A percentile compares a stretch with the other conserved stretches of the same genome.
phyloP scores from a whole-genome alignment of 1,140 invertebrate species.

The Aphelenchoides besseyi region DNA sequence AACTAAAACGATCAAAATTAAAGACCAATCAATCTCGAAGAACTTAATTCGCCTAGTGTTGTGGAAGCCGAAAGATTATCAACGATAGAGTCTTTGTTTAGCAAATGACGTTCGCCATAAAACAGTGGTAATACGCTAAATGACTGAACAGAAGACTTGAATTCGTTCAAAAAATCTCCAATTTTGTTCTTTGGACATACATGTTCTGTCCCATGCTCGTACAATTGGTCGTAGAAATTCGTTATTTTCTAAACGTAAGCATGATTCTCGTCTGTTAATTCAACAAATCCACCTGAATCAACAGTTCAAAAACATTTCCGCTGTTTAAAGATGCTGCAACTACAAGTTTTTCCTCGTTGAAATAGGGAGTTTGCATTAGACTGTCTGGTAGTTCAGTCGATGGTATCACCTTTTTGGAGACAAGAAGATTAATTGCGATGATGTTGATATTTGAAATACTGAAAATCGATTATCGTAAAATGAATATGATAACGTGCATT shows the following conservation, averaged over 20 bases:
- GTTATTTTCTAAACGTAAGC: not conserved
- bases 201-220: not conserved
- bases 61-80: not conserved
- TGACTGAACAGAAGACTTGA: not conserved
- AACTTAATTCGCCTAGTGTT: not conserved
- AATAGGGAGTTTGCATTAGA: constrained; percentile 18
- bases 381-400: constrained; percentile 1
- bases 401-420: not conserved
- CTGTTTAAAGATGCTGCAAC: constrained; percentile 29
- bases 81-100: not conserved
- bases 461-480: not conserved
- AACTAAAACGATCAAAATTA: not conserved
- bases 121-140: constrained; percentile 7
- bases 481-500: constrained; percentile 6
- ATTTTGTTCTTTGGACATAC: not conserved
- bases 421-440: constrained; percentile 26
- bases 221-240: not conserved
- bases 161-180: not conserved
- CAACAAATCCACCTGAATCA: constrained; percentile 8
- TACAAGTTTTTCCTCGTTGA: not conserved
- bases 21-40: not conserved
- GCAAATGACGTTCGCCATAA: constrained; percentile 6
- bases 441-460: constrained; percentile 24
- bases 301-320: constrained; percentile 24
- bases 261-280: not conserved